phyloP scores from a whole-genome alignment of 1,140 invertebrate genomes.

The Brachionus rotundiformis region DNA sequence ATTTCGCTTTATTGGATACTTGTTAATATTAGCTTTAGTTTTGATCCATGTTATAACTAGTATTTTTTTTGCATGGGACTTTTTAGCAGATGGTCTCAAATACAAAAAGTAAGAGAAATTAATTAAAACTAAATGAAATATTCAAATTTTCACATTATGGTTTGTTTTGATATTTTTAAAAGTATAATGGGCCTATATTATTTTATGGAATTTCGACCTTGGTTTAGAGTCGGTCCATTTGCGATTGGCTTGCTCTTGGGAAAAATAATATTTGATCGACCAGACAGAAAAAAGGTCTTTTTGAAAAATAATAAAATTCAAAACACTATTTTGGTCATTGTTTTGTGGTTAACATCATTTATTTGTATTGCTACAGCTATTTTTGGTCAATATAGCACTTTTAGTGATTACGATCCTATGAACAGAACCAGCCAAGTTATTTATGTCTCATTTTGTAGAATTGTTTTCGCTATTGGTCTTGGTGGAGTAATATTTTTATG shows the following conservation, averaged over 20 bases:
- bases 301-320: background rate
- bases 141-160: no score
- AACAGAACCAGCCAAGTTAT: background rate
- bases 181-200: conserved; percentile 13
- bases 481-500: background rate
- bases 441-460: background rate
- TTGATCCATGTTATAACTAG: conserved; percentile 53
- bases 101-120: background rate
- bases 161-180: no score
- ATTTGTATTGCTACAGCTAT: background rate
- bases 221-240: conserved; percentile 66
- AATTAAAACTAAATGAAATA: no score
- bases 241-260: conserved; percentile 66
- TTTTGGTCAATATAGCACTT: conserved; percentile 32
- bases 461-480: background rate
- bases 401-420: conserved; percentile 53
- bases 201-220: conserved; percentile 58
- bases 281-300: background rate
- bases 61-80: conserved; percentile 53
- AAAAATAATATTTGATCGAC: background rate
- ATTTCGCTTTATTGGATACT: background rate
- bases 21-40: conserved; percentile 52
- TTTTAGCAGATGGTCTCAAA: background rate
- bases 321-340: conserved; percentile 38
- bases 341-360: background rate